Base-by-base conservation (phyloP, 1,140 invertebrate genomes). In the Diachasma alloeum region DNA sequence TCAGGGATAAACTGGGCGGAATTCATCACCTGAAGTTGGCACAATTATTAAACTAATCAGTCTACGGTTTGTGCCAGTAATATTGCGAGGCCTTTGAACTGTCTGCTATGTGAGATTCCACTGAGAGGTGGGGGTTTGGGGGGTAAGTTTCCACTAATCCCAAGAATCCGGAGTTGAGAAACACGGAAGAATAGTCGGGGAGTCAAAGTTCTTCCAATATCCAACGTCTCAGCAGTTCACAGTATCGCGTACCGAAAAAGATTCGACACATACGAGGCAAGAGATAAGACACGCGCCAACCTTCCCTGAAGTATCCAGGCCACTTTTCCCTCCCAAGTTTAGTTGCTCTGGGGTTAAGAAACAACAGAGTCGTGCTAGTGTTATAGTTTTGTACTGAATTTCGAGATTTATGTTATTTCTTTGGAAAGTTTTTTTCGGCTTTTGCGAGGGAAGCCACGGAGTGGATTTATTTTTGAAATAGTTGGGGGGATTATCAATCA, bases 381-480 rank as follows among this genome's bases (percentile, higher is more conserved):
- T 63, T 8, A 63, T 19, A 63, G 59, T 63, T 63, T 63, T 63
- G 24, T 63, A 63, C 59, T 63, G 59, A 63, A 63, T 63, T 42
- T 31, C 24, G 0, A 24, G 22, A 63, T 63, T 26, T 63, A 63
- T 31, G 59, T 2, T 63, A 63, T 31, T 63, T 63, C 24, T 63
- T 63, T 63, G 3, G 19, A 10, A 63, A 15, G 19, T 26, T 9
- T 63, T 63, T n/a, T 3, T 63, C 24, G 39, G 59, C 26, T 63
- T 9, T 63, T 15, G n/a, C 15, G 48, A 3, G 17, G 48, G 4
- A 19, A 17, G n/a, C 48, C 48, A 19, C 48, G 6, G 48, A 53
- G 48, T 53, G 17, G 48, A 53, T 63, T 63, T 63, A 63, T 63
- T 63, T 63, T 63, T 31, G 19, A 63, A 4, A 11, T 9, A 26